Evolutionary conservation across 2,113 vertebrate species (phyloP), one percentile per base, ranked within the genome.

Genomic region (Podarcis raffonei): DNA sequence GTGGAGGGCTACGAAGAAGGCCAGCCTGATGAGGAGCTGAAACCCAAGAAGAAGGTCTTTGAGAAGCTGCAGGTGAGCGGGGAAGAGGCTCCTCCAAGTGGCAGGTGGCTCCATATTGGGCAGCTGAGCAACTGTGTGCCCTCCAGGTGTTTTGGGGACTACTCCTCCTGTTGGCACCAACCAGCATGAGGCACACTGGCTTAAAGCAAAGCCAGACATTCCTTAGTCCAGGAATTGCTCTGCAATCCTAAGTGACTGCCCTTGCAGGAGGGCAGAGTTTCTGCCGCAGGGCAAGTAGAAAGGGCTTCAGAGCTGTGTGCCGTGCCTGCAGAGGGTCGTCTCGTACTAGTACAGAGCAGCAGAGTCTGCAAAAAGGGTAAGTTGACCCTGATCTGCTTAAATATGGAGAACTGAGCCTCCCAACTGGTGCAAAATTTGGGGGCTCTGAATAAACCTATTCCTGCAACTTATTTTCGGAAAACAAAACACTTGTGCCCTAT

Each of bases 1-100:
- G 97, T 98, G 30, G 98, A 99, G 83, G 99, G 99, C n/a, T 98
- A 97, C 1, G 98, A 98, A 94, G 94, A 93, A 0, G 98, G 97
- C 32, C 97, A 98, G 35, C 98, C 99, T 0, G 98, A 99, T 0
- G 98, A 98, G 0, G 98, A 97, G 92, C 98, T 99, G 83, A 99
- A 99, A 90, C 98, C 99, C 27, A 99, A 99, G 97, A 99, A 99
- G 90, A 99, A 99, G 77, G 96, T 99, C 83, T 99, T 99, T 93
- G 99, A 99, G 96, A 99, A 98, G 95, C 92, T 99, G 81, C 99
- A 99, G 98, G 99, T 99, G 92, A 95, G 92, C 2, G 2, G 12
- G 30, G 59, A 23, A 22, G 37, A 32, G 11, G 27, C 27, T 30
- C 7, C 3, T 18, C 65, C 9, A 1, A 35, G 39, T 42, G 80